A percentile compares a stretch with the other conserved stretches of the same genome.
phyloP scores from a whole-genome alignment of 2,113 vertebrate species.

The Plecotus auritus region DNA sequence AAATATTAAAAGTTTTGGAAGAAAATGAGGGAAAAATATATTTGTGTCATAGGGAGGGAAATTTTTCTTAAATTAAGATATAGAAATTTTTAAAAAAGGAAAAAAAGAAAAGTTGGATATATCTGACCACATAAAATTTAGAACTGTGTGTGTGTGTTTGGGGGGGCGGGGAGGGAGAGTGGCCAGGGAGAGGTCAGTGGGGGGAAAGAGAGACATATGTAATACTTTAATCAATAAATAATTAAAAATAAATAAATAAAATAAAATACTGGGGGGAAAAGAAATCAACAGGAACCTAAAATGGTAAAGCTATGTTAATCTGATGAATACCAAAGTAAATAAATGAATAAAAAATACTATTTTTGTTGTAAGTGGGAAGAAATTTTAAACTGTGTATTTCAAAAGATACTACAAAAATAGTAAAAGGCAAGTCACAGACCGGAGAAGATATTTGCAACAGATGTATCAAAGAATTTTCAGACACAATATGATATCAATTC shows the following conservation, averaged over 20 bases:
- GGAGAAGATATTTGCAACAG: not conserved
- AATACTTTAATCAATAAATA: no score
- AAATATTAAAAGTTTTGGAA: not conserved
- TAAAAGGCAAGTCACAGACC: not conserved
- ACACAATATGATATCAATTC: not conserved
- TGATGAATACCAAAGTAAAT: no score
- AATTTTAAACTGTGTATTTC: not conserved
- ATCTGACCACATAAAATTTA: not conserved
- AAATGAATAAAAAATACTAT: no score
- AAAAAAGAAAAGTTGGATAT: not conserved
- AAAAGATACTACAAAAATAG: not conserved
- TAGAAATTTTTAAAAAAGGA: not conserved
- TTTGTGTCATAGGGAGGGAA: not conserved
- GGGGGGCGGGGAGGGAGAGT: fast-evolving
- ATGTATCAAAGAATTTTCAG: not conserved
- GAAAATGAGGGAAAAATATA: not conserved
- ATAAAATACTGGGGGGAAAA: no score
- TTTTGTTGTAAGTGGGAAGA: no score
- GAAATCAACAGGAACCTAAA: no score
- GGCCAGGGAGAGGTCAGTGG: no score
- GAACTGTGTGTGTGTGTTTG: no score
- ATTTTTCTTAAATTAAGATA: not conserved
- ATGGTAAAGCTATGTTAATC: no score
- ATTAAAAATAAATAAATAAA: no score
- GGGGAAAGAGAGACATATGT: no score